Evolutionary conservation across 92 coral and sea anemone species (phyloP), one percentile per base, ranked within the genome.

Genomic region (Porites rus): DNA sequence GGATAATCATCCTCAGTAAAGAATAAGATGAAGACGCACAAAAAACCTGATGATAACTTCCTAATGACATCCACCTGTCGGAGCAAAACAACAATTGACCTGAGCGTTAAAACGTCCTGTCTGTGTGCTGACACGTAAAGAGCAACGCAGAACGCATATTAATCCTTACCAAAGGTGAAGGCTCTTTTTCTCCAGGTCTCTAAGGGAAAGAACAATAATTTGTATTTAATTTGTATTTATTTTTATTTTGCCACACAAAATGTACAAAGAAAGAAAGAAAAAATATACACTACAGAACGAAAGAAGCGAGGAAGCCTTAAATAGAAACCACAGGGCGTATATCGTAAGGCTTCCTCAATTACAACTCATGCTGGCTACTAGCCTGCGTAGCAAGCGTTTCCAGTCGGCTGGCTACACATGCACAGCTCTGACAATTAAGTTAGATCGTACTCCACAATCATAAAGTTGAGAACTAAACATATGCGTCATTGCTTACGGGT

Each of bases 111-210:
- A 20, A 22, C 62, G n/a, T n/a, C n/a, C 2, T 14, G 19, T 74
- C 8, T n/a, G 17, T 10, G 1, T 22, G 16, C 7, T 9, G 13
- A 52, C 16, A 17, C 18, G 66, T 56, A 51, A 8, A 22, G 24
- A 0, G 61, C 46, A 14, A 1, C 6, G 43, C 13, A 56, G 50
- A 58, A 50, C 17, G 69, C 17, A 51, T 19, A 73, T 52, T 4
- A 2, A 54, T 12, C 70, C 92, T 89, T 14, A 89, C 86, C 69
- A 76, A 22, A 21, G 92, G 86, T 6, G 92, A 89, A 4, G 89
- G 85, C 18, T 84, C 86, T 73, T 85, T 73, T 38, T 84, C 73
- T 50, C 79, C 84, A 62, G 91, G 91, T 75, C 72, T 89, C 94
- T 92, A 75, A 52, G 22, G 50, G 65, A 24, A 18, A 51, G 78